A percentile compares a stretch with the other conserved stretches of the same genome.
phyloP scores from a whole-genome alignment of 2,113 vertebrate genomes.

The Barbus barbus region DNA sequence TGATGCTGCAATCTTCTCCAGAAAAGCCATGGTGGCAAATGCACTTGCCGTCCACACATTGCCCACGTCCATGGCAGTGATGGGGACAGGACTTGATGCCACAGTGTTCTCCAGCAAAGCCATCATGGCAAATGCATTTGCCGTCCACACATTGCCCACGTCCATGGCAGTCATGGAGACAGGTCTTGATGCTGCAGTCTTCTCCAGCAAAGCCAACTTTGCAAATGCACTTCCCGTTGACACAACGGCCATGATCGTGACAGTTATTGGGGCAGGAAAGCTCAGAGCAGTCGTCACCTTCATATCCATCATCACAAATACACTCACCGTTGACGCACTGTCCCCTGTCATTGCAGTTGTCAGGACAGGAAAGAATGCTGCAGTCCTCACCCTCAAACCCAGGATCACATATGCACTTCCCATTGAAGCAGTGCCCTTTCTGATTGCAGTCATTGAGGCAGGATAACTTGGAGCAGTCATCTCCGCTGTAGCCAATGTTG shows the following conservation, averaged over 20 bases:
- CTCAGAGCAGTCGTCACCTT: conserved; percentile 83
- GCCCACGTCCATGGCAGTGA: conserved; percentile 81
- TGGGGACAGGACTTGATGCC: conserved; percentile 78
- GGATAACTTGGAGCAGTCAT: conserved; percentile 83
- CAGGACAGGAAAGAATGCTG: conserved; percentile 81
- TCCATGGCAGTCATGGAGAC: conserved; percentile 81
- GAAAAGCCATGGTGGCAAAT: conserved; percentile 83
- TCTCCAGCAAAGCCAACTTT: conserved; percentile 78
- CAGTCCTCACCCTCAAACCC: conserved; percentile 85
- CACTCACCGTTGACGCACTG: conserved; percentile 84
- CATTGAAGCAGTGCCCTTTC: conserved; percentile 82
- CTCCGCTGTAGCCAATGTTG: conserved; percentile 80
- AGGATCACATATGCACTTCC: conserved; percentile 86
- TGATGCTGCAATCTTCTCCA: conserved; percentile 81
- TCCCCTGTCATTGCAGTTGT: conserved; percentile 79
- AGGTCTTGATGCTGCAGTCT: conserved; percentile 82
- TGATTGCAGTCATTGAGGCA: conserved; percentile 85
- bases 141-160: conserved; percentile 83
- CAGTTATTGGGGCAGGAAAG: conserved; percentile 85
- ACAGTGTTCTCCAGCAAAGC: conserved; percentile 83
- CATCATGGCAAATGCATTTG: conserved; percentile 80
- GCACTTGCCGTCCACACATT: conserved; percentile 83
- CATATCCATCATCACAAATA: conserved; percentile 79
- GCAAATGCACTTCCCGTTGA: conserved; percentile 82
- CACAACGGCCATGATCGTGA: conserved; percentile 76